These are phyloP conservation scores for Pardosa pseudoannulata DNA, from an alignment of 2,888 invertebrate species.

Conservation along the genomic window DNA sequence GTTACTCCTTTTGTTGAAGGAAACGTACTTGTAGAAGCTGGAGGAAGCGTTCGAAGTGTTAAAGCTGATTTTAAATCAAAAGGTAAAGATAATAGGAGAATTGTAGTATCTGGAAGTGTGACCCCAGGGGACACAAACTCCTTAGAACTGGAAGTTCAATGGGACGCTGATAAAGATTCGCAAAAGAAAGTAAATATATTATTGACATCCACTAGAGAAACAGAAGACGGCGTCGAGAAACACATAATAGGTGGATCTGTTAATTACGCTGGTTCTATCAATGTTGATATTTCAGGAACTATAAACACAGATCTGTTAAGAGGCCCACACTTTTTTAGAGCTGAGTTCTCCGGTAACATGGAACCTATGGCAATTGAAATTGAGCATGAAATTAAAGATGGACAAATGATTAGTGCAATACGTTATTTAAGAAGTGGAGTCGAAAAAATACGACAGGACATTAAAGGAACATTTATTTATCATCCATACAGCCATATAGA, in stretches of 20 bases:
- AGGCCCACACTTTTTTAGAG: slow-evolving; percentile 61
- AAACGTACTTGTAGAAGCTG: slow-evolving; percentile 16
- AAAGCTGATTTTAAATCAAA: slow-evolving; percentile 36
- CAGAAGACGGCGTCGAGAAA: slow-evolving; percentile 32
- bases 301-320: slow-evolving; percentile 25
- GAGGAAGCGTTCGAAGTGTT: not conserved
- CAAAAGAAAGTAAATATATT: slow-evolving; percentile 40
- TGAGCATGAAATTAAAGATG: slow-evolving; percentile 49
- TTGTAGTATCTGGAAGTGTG: slow-evolving; percentile 36
- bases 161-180: slow-evolving; percentile 57
- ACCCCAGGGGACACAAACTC: slow-evolving; percentile 18
- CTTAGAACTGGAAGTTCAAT: slow-evolving; percentile 36
- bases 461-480: slow-evolving; percentile 44
- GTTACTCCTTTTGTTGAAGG: slow-evolving; percentile 39
- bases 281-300: slow-evolving; percentile 47
- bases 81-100: slow-evolving; percentile 23
- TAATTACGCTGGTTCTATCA: slow-evolving; percentile 43
- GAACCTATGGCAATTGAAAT: slow-evolving; percentile 42
- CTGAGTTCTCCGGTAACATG: slow-evolving; percentile 46
- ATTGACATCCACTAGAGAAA: slow-evolving; percentile 26
- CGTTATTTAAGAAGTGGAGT: slow-evolving; percentile 29
- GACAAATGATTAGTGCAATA: slow-evolving; percentile 26
- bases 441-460: slow-evolving; percentile 37
- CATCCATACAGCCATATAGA: slow-evolving; percentile 19
- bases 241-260: slow-evolving; percentile 44